Conservation (phyloP, 1,140 invertebrate genomes). For the Dinothrombium tinctorium region DNA sequence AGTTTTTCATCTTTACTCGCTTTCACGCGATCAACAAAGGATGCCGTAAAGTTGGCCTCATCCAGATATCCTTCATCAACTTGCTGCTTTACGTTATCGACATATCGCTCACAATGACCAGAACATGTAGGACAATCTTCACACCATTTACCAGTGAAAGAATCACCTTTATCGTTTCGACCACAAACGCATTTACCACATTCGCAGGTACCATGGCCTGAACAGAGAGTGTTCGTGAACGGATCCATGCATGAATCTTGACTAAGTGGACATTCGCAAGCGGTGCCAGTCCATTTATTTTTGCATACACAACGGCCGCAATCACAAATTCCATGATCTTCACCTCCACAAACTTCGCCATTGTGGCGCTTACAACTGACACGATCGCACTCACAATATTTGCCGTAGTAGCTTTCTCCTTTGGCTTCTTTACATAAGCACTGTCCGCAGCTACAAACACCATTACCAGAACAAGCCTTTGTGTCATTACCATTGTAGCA, state of each 20-base stretch:
- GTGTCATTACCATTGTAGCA: neutral
- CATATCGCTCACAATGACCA: constrained; percentile 60
- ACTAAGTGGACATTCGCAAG: neutral
- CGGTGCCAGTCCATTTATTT: neutral
- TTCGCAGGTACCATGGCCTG: constrained; percentile 36
- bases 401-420: constrained; percentile 31
- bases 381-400: constrained; percentile 5
- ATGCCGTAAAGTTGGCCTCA: constrained; percentile 27
- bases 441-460: constrained; percentile 21
- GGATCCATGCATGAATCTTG: neutral
- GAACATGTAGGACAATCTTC: constrained; percentile 82
- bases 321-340: constrained; percentile 18
- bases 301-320: constrained; percentile 1
- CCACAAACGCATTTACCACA: constrained; percentile 36
- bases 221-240: neutral
- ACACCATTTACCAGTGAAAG: constrained; percentile 29
- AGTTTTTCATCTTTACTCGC: constrained; percentile 12
- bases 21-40: constrained; percentile 19
- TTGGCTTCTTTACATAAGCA: constrained; percentile 23
- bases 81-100: constrained; percentile 74
- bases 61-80: constrained; percentile 52
- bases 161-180: neutral
- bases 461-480: neutral
- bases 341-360: constrained; percentile 16
- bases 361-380: neutral